Base-by-base conservation (phyloP, 2,113 vertebrate species). In the Silurus asotus region DNA sequence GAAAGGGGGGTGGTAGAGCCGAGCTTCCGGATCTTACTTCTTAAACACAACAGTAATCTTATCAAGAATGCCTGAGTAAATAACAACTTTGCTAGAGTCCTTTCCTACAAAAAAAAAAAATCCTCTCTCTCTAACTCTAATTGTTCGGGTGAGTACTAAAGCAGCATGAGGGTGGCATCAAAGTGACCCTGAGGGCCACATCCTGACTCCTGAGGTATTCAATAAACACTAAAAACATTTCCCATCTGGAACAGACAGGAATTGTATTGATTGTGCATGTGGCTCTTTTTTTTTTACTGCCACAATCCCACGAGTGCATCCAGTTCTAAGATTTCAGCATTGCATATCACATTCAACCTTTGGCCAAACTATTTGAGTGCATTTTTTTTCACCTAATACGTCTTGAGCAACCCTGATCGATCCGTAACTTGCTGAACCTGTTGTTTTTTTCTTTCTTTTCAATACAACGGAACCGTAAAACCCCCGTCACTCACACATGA, bases 31-130 rank as follows among this genome's bases (percentile, higher is more conserved):
- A 48, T 82, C 49, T 58, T 86, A 78, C 87, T 84, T 86, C 62
- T 91, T 87, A 86, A 72, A 75, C 79, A 70, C 84, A 88, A 90
- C 89, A 75, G 83, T 94, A 95, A 94, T 94, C 94, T 94, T 90
- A 92, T 92, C 90, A 93, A 83, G 94, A 95, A 95, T 94, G 92
- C 69, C 84, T 91, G 85, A 82, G 80, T 72, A 90, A 90, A 92
- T 86, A 91, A 88, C 83, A 88, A 69, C 83, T 65, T 23, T 85
- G 17, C 81, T 59, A 64, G 48, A 82, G 59, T 19, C 20, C 51
- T 70, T 58, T 20, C 74, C 70, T 83, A 13, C 10, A 37, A 37
- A 37, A 37, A 37, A 37, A 37, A 3, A 79, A 82, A 85, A 78
- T 79, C 80, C 25, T 78, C 77, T 23, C 17, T 83, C 82, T 79